phyloP scores from a whole-genome alignment of 2,888 invertebrate genomes.

The Synanthedon andrenaeformis region DNA sequence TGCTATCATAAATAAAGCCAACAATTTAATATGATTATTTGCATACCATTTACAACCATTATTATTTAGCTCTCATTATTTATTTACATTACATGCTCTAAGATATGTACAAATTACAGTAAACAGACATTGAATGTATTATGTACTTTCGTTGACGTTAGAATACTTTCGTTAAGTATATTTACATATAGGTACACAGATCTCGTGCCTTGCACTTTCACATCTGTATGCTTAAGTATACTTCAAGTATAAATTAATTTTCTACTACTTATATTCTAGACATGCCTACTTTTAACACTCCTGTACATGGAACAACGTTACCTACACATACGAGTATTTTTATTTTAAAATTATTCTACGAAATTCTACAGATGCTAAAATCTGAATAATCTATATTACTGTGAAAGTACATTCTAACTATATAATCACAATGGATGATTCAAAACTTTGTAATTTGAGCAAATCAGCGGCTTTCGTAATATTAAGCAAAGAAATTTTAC shows the following conservation, averaged over 20 bases:
- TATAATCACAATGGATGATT: slow-evolving; percentile 23
- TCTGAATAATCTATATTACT: background rate
- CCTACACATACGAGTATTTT: too few relatives aligned
- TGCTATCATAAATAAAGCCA: slow-evolving; percentile 16
- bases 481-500: slow-evolving; percentile 23
- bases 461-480: slow-evolving; percentile 38
- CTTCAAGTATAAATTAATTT: slow-evolving; percentile 9
- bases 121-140: background rate
- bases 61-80: slow-evolving; percentile 21
- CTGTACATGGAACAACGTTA: background rate
- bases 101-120: slow-evolving; percentile 38
- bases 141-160: slow-evolving; percentile 8
- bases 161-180: background rate
- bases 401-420: background rate
- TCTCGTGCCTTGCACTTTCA: slow-evolving; percentile 45
- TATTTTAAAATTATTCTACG: slow-evolving; percentile 2
- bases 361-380: slow-evolving; percentile 1
- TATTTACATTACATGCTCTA: slow-evolving; percentile 32
- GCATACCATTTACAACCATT: slow-evolving; percentile 12
- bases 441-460: slow-evolving; percentile 45
- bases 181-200: slow-evolving; percentile 17
- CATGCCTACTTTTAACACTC: background rate
- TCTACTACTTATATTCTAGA: background rate
- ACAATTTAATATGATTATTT: slow-evolving; percentile 6
- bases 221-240: slow-evolving; percentile 21